Evolutionary conservation across 2,797 vertebrate species (phyloP).

Genomic region (Pseudochirops cupreus): DNA sequence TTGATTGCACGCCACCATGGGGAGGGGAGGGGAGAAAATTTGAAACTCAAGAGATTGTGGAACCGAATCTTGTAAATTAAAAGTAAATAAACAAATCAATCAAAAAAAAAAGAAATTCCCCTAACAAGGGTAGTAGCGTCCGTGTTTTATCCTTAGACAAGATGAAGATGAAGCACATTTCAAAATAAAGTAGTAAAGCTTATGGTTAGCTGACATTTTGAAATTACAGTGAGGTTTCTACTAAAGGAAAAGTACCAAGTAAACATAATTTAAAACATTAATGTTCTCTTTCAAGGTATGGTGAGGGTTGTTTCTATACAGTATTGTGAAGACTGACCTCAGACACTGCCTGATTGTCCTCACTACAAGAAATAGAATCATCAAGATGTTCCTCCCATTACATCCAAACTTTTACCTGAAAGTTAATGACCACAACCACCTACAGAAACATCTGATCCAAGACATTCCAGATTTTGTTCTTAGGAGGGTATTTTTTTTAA

Average conservation of each 20-base stretch:
- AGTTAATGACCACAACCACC: slow-evolving; percentile 22
- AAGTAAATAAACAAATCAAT: too few relatives aligned
- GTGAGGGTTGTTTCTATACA: slow-evolving; percentile 56
- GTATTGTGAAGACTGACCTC: slow-evolving; percentile 44
- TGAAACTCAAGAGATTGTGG: too few relatives aligned
- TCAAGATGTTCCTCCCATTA: slow-evolving; percentile 32
- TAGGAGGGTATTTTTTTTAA: background rate
- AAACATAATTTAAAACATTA: slow-evolving; percentile 51
- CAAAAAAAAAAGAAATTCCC: background rate
- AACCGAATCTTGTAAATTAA: too few relatives aligned
- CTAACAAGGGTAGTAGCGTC: background rate
- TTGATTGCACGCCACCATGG: too few relatives aligned
- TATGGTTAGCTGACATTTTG: slow-evolving; percentile 38
- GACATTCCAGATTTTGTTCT: slow-evolving; percentile 54
- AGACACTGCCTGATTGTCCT: background rate
- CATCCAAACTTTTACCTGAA: background rate
- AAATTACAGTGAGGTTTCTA: slow-evolving; percentile 46
- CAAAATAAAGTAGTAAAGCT: slow-evolving; percentile 16
- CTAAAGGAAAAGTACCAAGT: slow-evolving; percentile 26
- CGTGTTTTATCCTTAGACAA: background rate
- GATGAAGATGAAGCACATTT: slow-evolving; percentile 48
- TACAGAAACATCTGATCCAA: slow-evolving; percentile 55
- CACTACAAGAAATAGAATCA: background rate
- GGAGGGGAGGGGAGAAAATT: too few relatives aligned
- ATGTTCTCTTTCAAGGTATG: slow-evolving; percentile 55